Percentiles rank a stretch among this genome's conserved stretches.
Conservation (phyloP, 2,888 invertebrate genomes). For the Flexamia atlantica region DNA sequence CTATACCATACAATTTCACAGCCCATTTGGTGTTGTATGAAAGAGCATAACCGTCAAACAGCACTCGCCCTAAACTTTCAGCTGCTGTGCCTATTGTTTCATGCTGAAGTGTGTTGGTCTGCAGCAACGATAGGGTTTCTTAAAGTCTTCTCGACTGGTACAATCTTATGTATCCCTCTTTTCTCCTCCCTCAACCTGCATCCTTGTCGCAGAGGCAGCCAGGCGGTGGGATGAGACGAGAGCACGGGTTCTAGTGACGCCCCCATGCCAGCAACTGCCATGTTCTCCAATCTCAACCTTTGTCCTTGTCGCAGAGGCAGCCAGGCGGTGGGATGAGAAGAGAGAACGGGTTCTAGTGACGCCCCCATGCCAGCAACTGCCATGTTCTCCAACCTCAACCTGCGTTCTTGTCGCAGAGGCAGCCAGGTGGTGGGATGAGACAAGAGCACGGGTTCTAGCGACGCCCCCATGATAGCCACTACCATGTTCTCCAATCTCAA, state of each 20-base stretch:
- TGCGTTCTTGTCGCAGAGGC: slow-evolving; percentile 19
- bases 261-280: slow-evolving; percentile 76
- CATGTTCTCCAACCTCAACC: slow-evolving; percentile 88
- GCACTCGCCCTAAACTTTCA: no score
- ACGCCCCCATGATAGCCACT: slow-evolving; percentile 73
- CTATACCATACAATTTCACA: no score
- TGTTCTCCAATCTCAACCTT: slow-evolving; percentile 89
- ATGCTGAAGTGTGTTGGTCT: no score
- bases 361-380: slow-evolving; percentile 74
- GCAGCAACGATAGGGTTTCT: no score
- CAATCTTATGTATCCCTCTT: no score
- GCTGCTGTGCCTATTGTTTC: no score
- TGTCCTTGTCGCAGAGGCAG: slow-evolving; percentile 34
- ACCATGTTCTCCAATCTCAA: slow-evolving; percentile 88
- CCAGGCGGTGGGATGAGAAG: slow-evolving; percentile 42
- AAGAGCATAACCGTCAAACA: no score
- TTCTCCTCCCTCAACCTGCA: no score
- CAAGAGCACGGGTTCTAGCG: slow-evolving; percentile 6
- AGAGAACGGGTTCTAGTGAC: slow-evolving; percentile 25
- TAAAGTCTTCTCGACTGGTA: no score
- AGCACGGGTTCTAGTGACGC: slow-evolving; percentile 29
- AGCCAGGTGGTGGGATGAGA: slow-evolving; percentile 34
- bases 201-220: slow-evolving; percentile 23
- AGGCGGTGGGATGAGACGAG: slow-evolving; percentile 46
- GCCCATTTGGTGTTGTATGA: no score